Conservation (phyloP, 2,888 invertebrate genomes). For the Mythimna vitellina region DNA sequence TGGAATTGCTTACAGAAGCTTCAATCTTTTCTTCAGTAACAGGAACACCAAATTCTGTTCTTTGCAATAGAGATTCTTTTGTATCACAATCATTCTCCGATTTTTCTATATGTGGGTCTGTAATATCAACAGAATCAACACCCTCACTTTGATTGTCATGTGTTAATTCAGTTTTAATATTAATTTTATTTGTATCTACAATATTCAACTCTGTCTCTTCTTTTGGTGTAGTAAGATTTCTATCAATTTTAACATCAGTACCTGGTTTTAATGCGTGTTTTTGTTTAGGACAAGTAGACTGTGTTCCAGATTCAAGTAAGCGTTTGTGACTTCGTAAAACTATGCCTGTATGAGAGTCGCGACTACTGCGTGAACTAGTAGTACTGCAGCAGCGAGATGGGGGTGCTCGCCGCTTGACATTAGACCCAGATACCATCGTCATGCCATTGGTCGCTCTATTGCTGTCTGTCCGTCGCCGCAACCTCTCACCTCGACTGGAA, state of each 20-base stretch:
- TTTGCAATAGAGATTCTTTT: constrained; percentile 83
- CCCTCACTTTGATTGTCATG: constrained; percentile 70
- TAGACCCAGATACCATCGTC: constrained; percentile 75
- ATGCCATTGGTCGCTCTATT: constrained; percentile 75
- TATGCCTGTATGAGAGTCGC: constrained; percentile 89
- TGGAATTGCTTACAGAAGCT: constrained; percentile 70
- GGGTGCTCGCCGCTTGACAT: constrained; percentile 75
- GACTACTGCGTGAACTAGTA: constrained; percentile 88
- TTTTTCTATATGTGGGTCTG: constrained; percentile 72
- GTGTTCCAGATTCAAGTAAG: constrained; percentile 81
- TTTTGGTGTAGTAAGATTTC: constrained; percentile 77
- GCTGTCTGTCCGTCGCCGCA: constrained; percentile 81
- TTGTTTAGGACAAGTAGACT: constrained; percentile 76
- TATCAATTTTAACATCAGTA: constrained; percentile 77
- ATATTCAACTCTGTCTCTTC: constrained; percentile 77
- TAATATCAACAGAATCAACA: constrained; percentile 69
- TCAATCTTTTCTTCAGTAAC: constrained; percentile 70
- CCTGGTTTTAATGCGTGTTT: constrained; percentile 75
- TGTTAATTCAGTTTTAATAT: constrained; percentile 74
- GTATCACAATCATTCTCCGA: constrained; percentile 77
- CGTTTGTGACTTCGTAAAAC: constrained; percentile 92
- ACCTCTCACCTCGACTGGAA: constrained; percentile 82
- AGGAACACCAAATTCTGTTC: constrained; percentile 70
- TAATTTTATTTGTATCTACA: constrained; percentile 73
- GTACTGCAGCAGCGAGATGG: constrained; percentile 85